Conservation (phyloP, 2,113 vertebrate species). For the Melanostigma gelatinosum region DNA sequence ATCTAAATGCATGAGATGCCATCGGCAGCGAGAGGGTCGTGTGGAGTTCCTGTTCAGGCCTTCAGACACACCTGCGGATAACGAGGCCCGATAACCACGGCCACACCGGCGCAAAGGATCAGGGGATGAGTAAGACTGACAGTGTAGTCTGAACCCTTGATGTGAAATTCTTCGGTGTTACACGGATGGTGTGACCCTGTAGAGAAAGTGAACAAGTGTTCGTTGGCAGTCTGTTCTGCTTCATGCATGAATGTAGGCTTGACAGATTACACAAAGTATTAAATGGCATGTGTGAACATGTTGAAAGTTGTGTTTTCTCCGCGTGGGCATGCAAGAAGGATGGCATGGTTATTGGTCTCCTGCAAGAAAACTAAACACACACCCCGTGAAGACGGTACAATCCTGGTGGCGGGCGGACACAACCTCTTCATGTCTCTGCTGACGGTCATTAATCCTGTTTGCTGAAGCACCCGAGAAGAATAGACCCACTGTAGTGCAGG, state of each 20-base stretch:
- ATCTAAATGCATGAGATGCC: slow-evolving; percentile 52
- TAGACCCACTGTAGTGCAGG: slow-evolving; percentile 59
- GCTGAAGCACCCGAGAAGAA: slow-evolving; percentile 69
- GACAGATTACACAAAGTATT: slow-evolving; percentile 15
- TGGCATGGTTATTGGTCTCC: slow-evolving; percentile 23
- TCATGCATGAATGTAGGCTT: slow-evolving; percentile 8
- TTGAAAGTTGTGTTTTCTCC: slow-evolving; percentile 31
- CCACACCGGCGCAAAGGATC: slow-evolving; percentile 19
- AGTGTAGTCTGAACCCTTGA: slow-evolving; percentile 19
- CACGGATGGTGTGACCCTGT: not conserved
- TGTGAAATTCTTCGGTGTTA: slow-evolving; percentile 2
- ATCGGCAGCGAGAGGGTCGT: slow-evolving; percentile 17
- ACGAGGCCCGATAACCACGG: slow-evolving; percentile 19
- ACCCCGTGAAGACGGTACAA: slow-evolving; percentile 41
- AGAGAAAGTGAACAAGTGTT: slow-evolving; percentile 9
- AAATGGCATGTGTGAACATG: slow-evolving; percentile 42
- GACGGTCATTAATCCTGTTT: slow-evolving; percentile 66
- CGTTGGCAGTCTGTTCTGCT: slow-evolving; percentile 1
- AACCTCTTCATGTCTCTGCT: slow-evolving; percentile 58
- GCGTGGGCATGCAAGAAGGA: slow-evolving; percentile 12
- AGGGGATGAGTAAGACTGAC: slow-evolving; percentile 1
- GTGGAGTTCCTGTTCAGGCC: slow-evolving; percentile 29
- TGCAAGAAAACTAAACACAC: slow-evolving; percentile 22
- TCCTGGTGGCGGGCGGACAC: slow-evolving; percentile 54
- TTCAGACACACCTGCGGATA: slow-evolving; percentile 29